Evolutionary conservation across 2,888 invertebrate species (phyloP).

Genomic region (Scaptomyza polygonia): DNA sequence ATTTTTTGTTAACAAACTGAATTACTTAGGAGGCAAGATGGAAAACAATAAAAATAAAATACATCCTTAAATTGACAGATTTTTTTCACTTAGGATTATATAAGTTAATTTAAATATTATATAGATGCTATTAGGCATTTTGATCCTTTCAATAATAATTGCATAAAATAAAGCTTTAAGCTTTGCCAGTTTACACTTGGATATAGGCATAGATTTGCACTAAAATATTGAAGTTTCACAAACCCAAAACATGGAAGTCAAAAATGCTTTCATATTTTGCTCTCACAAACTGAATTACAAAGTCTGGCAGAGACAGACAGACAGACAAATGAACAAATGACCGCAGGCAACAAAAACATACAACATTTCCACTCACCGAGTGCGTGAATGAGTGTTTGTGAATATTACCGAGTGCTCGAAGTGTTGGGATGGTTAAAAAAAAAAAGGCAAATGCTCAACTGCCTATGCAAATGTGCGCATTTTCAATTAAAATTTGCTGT

Average conservation of each 20-base stretch:
- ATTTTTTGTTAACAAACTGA: no score
- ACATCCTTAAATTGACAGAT: no score
- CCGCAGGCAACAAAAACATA: conserved; percentile 46
- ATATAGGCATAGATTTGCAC: conserved; percentile 8
- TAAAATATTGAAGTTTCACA: conserved; percentile 51
- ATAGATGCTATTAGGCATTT: no score
- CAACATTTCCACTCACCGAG: conserved; percentile 29
- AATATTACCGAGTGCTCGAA: conserved; percentile 11
- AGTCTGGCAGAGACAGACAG: conserved; percentile 40
- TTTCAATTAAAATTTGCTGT: conserved; percentile 80
- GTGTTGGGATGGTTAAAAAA: not conserved
- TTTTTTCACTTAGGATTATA: not conserved
- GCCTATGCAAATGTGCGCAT: conserved; percentile 76
- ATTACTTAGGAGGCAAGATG: no score
- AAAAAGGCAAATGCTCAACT: conserved; percentile 57
- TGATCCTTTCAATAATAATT: no score
- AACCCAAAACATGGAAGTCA: conserved; percentile 12
- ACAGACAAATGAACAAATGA: conserved; percentile 56
- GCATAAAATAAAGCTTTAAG: not conserved
- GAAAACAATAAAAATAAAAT: no score
- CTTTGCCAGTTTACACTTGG: not conserved
- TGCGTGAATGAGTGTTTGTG: conserved; percentile 50
- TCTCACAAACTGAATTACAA: conserved; percentile 9
- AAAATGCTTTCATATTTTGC: conserved; percentile 27
- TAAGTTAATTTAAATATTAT: no score